Percentiles rank a stretch among this genome's conserved stretches.
Evolutionary conservation across 2,888 invertebrate genomes (phyloP).

Genomic region (Drosophila limbata): DNA sequence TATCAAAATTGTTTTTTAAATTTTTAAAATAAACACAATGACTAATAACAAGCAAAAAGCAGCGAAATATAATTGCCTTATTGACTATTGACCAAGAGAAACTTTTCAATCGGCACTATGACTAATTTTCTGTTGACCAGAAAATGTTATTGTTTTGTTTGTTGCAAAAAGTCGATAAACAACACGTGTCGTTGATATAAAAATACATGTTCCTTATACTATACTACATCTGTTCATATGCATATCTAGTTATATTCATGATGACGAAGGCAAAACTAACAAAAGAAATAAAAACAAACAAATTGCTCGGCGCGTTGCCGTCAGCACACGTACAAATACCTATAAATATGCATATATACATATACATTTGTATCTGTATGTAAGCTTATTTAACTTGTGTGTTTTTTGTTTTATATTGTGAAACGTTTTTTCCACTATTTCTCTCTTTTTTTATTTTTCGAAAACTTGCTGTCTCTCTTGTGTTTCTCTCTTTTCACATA

Average conservation of each 20-base stretch:
- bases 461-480: conserved; percentile 5
- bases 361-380: conserved; percentile 1
- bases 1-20: no score
- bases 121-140: conserved; percentile 18
- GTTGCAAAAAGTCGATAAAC: conserved; percentile 39
- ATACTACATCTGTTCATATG: not conserved
- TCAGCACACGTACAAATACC: conserved; percentile 9
- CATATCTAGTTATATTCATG: conserved; percentile 42
- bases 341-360: not conserved
- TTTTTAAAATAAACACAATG: not conserved
- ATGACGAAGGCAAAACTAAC: conserved; percentile 35
- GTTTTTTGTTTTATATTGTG: conserved; percentile 12
- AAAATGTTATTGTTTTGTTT: conserved; percentile 32
- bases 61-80: not conserved
- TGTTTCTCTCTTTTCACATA: not conserved
- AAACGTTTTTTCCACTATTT: conserved; percentile 20
- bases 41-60: conserved; percentile 1
- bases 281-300: conserved; percentile 59
- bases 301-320: conserved; percentile 9
- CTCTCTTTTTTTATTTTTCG: not conserved
- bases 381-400: conserved; percentile 13
- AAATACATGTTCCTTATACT: conserved; percentile 3
- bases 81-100: conserved; percentile 7
- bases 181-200: conserved; percentile 33
- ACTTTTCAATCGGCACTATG: conserved; percentile 12